A percentile compares a stretch with the other conserved stretches of the same genome.
Evolutionary conservation across 2,888 invertebrate genomes (phyloP).

Genomic region (Dynastes grantii): DNA sequence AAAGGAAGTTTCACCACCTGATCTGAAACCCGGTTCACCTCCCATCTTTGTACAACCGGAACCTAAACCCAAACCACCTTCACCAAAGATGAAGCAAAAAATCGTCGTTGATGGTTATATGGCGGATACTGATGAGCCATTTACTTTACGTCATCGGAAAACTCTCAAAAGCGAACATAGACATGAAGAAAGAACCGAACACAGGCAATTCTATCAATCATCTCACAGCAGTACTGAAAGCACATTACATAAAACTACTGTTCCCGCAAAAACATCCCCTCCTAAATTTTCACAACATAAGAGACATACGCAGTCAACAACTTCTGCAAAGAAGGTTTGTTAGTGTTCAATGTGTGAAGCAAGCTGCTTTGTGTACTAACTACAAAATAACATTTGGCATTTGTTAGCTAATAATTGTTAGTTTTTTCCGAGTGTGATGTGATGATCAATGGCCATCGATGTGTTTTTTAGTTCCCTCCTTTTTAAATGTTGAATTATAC

Average conservation of each 20-base stretch:
- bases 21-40: constrained; percentile 69
- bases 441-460: neutral
- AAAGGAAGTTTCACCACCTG: constrained; percentile 63
- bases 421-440: neutral
- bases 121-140: constrained; percentile 81
- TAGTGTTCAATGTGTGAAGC: constrained; percentile 39
- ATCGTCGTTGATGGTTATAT: constrained; percentile 76
- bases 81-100: constrained; percentile 73
- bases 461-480: no score
- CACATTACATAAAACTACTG: constrained; percentile 58
- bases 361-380: constrained; percentile 21
- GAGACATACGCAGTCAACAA: constrained; percentile 64
- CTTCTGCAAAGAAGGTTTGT: constrained; percentile 69
- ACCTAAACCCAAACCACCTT: constrained; percentile 68
- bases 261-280: constrained; percentile 55
- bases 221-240: constrained; percentile 63
- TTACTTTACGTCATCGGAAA: constrained; percentile 63
- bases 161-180: constrained; percentile 63
- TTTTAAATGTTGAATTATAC: no score
- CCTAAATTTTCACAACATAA: constrained; percentile 65
- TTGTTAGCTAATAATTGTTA: constrained; percentile 3
- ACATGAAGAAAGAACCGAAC: constrained; percentile 65
- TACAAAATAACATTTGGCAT: neutral
- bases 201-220: constrained; percentile 63
- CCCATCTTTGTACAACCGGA: constrained; percentile 67